Conservation (phyloP, 1,140 invertebrate genomes). For the Brachionus rotundiformis region DNA sequence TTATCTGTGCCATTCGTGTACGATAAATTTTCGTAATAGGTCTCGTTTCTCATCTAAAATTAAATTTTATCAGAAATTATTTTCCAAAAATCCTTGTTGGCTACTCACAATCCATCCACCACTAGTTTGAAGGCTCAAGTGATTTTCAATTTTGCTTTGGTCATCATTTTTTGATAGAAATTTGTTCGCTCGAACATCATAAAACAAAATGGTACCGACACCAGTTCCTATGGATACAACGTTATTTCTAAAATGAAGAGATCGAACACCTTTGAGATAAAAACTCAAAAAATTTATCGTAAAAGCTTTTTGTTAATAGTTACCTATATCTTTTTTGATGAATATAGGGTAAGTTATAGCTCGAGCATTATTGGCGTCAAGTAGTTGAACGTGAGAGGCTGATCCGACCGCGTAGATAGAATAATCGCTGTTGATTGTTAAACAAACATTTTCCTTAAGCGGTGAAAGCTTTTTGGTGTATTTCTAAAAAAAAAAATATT, state of each 20-base stretch:
- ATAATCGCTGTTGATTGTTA: conserved; percentile 76
- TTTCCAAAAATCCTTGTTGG: too few species aligned
- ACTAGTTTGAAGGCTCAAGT: conserved; percentile 80
- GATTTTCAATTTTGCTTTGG: conserved; percentile 65
- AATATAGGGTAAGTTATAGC: conserved; percentile 69
- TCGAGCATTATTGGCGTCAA: conserved; percentile 83
- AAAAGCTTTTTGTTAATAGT: neutral
- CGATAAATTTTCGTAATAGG: conserved; percentile 57
- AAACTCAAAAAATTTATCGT: neutral
- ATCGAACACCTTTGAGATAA: conserved; percentile 71
- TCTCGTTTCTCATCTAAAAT: conserved; percentile 59
- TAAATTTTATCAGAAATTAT: too few species aligned
- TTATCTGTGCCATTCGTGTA: conserved; percentile 72
- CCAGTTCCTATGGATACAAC: conserved; percentile 90
- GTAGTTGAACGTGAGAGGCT: conserved; percentile 82
- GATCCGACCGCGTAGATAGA: conserved; percentile 88
- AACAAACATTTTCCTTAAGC: conserved; percentile 86
- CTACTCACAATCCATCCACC: conserved; percentile 79
- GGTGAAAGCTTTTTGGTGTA: conserved; percentile 81
- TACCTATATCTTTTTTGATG: conserved; percentile 58
- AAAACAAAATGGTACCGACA: conserved; percentile 85
- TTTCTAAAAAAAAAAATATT: conserved; percentile 67
- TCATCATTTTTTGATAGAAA: conserved; percentile 68
- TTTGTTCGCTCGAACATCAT: conserved; percentile 83
- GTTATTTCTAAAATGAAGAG: conserved; percentile 83